Evolutionary conservation across 2,888 invertebrate genomes (phyloP), one percentile per base, ranked within the genome.

Genomic region (Eupithecia vulgata): DNA sequence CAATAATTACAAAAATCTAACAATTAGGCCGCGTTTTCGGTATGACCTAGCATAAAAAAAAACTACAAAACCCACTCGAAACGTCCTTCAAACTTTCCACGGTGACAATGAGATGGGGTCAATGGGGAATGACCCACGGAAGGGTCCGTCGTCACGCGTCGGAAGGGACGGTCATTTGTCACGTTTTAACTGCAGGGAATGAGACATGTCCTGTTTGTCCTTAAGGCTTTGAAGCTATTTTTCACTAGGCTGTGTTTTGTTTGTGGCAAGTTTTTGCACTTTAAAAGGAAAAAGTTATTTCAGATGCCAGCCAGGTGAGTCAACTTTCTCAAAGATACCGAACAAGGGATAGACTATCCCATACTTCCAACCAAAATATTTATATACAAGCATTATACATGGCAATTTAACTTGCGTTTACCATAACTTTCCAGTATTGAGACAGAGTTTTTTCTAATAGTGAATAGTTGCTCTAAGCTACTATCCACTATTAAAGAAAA

Each of bases 161-260:
- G 77, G 78, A 79, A 80, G 82, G 86, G 83, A 82, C 81, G 75
- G 79, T 85, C 85, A 91, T 91, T 91, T 90, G 90, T 91, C 90
- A 89, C 82, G 82, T 78, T 81, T 83, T 81, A 82, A 84, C 81
- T 79, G 80, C 80, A 76, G 82, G 78, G 83, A 84, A 85, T 85
- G 82, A 84, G 84, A 83, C 77, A 78, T 78, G 80, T 81, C 81
- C 83, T 77, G 82, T 83, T 85, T 83, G 82, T 82, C 77, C 75
- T 78, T 71, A 69, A 75, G 75, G 78, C 81, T 81, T 78, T 79
- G 48, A 64, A 67, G 68, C 77, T 64, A 73, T 80, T 79, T 77
- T 78, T 79, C 78, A 75, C 69, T 78, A 42, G 74, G 66, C 65
- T 68, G 64, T 69, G 71, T 71, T 74, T 71, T 74, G 74, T 74